phyloP scores from a whole-genome alignment of 92 coral and sea anemone species.

The Porites evermanni region DNA sequence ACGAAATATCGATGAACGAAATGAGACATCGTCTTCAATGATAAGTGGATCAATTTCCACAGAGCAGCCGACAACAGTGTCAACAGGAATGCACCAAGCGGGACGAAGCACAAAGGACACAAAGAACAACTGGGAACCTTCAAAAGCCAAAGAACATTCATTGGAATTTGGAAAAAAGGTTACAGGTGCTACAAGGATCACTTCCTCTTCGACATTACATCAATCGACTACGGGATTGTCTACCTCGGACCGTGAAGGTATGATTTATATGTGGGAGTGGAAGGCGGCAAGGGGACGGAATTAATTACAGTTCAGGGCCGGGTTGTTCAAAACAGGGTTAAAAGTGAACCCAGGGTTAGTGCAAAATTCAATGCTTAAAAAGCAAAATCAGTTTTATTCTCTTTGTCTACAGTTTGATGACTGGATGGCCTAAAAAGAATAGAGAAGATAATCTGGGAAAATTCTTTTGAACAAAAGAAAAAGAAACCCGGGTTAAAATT shows the following conservation, averaged over 20 bases:
- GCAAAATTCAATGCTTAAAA: too few relatives aligned
- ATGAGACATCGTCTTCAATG: background rate
- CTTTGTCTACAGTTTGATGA: too few relatives aligned
- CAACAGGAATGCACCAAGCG: background rate
- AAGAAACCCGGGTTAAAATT: too few relatives aligned
- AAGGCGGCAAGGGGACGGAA: too few relatives aligned
- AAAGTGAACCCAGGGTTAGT: too few relatives aligned
- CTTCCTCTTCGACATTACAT: background rate
- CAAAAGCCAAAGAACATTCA: background rate
- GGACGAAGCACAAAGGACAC: background rate
- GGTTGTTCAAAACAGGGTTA: too few relatives aligned
- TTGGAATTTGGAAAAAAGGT: background rate
- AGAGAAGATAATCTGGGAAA: too few relatives aligned
- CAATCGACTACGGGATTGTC: background rate
- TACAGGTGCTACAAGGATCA: background rate
- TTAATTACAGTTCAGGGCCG: too few relatives aligned
- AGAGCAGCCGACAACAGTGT: background rate
- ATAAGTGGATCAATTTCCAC: background rate
- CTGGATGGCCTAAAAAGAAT: too few relatives aligned
- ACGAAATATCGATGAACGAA: background rate
- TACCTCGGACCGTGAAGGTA: constrained; percentile 9
- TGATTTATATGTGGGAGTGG: background rate
- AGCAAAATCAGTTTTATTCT: too few relatives aligned
- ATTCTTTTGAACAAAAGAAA: too few relatives aligned
- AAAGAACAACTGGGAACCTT: background rate